phyloP scores from a whole-genome alignment of 2,113 vertebrate genomes.

The Phylloscopus whistleri region DNA sequence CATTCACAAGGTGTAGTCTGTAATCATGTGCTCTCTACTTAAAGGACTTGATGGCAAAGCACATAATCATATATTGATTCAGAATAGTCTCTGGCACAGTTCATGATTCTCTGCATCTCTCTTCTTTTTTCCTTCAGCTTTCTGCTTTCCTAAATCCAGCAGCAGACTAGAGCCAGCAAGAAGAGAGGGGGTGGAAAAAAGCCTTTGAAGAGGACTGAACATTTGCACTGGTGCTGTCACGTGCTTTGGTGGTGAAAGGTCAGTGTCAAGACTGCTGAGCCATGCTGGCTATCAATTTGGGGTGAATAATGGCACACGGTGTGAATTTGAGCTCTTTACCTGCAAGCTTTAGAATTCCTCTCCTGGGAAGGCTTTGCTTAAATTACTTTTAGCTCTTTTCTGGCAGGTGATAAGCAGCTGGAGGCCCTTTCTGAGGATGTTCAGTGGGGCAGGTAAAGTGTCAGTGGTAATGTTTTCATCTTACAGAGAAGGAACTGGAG shows the following conservation, averaged over 20 bases:
- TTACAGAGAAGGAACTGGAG: background rate
- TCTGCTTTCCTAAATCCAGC: background rate
- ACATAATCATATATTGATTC: background rate
- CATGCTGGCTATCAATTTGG: rapidly evolving
- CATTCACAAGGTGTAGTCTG: background rate
- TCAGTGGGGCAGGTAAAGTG: background rate
- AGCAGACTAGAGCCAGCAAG: background rate
- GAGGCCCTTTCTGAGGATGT: background rate
- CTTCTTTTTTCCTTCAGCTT: background rate
- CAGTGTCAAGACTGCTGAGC: background rate
- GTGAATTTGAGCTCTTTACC: background rate
- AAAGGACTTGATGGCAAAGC: background rate
- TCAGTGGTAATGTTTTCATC: background rate
- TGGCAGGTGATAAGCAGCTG: background rate
- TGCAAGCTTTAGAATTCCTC: background rate
- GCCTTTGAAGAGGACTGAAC: background rate
- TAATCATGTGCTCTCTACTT: background rate
- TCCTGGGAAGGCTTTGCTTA: background rate
- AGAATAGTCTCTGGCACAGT: background rate
- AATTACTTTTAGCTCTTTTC: background rate
- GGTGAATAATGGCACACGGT: background rate
- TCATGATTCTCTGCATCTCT: background rate
- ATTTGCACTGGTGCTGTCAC: background rate
- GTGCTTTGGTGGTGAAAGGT: conserved; percentile 3
- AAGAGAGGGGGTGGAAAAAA: background rate